These are phyloP conservation scores for Nasonovia ribisnigri DNA, from an alignment of 2,888 invertebrate species.

Conservation along the genomic window DNA sequence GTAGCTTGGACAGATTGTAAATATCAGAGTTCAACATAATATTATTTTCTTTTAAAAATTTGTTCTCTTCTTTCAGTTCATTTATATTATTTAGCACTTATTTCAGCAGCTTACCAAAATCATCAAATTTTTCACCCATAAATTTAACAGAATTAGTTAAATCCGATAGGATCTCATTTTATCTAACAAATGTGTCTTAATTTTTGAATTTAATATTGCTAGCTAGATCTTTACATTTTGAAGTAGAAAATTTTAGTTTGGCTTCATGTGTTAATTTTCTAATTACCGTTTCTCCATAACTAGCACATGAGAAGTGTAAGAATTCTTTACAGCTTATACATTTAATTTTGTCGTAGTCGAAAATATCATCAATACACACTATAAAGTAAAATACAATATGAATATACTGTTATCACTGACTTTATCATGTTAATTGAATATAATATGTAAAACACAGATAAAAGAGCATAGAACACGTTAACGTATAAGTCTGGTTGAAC, in stretches of 20 bases:
- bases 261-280: constrained; percentile 6
- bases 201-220: neutral
- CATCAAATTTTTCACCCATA: neutral
- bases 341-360: constrained; percentile 22
- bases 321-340: neutral
- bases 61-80: neutral
- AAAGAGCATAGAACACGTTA: too few relatives aligned
- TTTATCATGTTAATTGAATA: too few relatives aligned
- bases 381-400: too few relatives aligned
- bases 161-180: neutral
- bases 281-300: neutral
- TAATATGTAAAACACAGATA: too few relatives aligned
- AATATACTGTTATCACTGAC: too few relatives aligned
- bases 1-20: neutral
- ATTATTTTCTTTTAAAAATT: neutral
- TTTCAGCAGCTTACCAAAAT: constrained; percentile 21
- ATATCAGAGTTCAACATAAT: constrained; percentile 12
- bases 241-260: neutral
- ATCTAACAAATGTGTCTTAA: neutral
- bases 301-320: constrained; percentile 25
- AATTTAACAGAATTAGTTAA: neutral
- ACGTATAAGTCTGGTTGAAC: too few relatives aligned
- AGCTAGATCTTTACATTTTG: neutral
- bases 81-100: neutral
- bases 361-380: constrained; percentile 24